Evolutionary conservation across 2,113 vertebrate genomes (phyloP).

Genomic region (Aspidoscelis tigris): DNA sequence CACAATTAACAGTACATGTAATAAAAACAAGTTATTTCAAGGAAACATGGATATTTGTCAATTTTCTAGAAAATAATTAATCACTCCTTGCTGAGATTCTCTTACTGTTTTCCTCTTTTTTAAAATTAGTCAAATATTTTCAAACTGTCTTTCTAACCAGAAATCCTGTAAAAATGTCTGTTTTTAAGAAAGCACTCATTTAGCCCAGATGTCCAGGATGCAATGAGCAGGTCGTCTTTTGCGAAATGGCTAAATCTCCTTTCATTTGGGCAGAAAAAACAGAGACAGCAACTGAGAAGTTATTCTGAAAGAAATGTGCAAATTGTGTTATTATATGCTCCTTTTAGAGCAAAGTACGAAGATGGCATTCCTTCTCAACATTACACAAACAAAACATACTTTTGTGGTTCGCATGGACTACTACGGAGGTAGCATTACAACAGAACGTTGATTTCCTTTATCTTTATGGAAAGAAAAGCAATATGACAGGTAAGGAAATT

Average conservation of each 20-base stretch:
- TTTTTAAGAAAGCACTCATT: background rate
- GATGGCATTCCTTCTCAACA: background rate
- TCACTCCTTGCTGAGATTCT: background rate
- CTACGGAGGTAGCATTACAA: background rate
- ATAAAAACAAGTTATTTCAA: background rate
- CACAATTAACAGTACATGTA: background rate
- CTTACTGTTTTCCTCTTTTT: background rate
- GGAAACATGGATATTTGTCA: background rate
- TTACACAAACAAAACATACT: background rate
- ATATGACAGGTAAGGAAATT: background rate
- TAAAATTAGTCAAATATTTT: background rate
- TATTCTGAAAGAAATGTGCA: background rate
- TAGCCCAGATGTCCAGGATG: background rate
- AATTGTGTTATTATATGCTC: background rate
- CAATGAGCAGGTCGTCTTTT: background rate
- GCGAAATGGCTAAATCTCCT: rapidly evolving
- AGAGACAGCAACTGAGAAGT: background rate
- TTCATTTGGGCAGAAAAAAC: background rate
- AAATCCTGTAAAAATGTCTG: background rate
- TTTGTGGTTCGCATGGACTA: background rate
- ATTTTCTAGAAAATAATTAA: background rate
- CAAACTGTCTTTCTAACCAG: background rate
- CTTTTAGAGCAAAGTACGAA: background rate
- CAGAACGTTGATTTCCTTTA: background rate
- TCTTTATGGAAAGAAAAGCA: background rate